Percentiles rank a stretch among this genome's conserved stretches.
These are phyloP conservation scores for Podarcis muralis DNA, from an alignment of 2,113 vertebrate genomes.

Conservation along the genomic window DNA sequence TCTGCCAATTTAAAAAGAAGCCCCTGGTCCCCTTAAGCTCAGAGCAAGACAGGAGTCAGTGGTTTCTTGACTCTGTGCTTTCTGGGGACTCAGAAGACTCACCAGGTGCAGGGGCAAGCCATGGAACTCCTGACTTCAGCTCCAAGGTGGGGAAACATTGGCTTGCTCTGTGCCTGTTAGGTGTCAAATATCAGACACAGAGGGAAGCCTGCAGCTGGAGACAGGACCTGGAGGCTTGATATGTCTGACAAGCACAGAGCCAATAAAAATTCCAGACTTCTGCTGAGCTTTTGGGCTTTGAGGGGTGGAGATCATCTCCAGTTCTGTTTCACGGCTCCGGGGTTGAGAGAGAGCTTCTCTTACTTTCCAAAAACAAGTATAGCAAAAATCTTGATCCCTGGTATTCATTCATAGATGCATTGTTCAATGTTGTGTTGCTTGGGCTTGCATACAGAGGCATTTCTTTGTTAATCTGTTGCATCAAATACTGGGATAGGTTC, in stretches of 20 bases:
- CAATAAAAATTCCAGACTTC: neutral
- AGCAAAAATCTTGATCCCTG: neutral
- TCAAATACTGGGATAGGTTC: neutral
- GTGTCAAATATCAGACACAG: neutral
- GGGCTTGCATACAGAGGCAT: neutral
- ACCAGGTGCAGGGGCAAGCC: neutral
- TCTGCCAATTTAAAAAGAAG: neutral
- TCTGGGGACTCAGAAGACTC: neutral
- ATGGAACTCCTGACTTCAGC: neutral
- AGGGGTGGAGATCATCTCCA: neutral
- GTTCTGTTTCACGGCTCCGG: neutral
- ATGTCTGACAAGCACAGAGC: neutral
- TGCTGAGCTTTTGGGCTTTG: neutral
- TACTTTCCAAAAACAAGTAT: neutral
- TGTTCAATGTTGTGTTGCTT: neutral
- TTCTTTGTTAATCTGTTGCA: slow-evolving; percentile 5
- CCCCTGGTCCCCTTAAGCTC: neutral
- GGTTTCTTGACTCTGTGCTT: no score
- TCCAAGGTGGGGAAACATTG: neutral
- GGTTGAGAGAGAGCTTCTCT: neutral
- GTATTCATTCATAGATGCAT: neutral
- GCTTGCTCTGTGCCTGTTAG: neutral
- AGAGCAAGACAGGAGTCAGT: neutral
- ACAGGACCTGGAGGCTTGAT: neutral
- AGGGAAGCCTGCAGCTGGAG: neutral